Evolutionary conservation across 2,797 vertebrate species (phyloP).

Genomic region (Artibeus lituratus): DNA sequence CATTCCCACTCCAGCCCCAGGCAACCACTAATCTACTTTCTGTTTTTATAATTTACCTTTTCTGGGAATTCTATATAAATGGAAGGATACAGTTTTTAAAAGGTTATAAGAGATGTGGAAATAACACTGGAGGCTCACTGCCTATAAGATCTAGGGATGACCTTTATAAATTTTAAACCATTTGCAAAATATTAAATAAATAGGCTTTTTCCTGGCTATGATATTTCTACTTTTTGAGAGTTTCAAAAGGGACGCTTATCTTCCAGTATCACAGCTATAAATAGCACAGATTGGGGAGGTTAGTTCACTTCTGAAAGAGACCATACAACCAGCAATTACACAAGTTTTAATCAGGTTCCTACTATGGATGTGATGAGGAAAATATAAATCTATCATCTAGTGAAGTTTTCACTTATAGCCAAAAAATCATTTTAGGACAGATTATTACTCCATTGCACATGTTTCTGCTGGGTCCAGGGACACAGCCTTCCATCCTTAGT

Average conservation of each 20-base stretch:
- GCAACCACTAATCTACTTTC: neutral
- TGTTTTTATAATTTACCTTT: neutral
- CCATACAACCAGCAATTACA: neutral
- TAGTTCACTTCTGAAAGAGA: neutral
- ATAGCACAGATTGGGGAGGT: neutral
- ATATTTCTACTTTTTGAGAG: neutral
- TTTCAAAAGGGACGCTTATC: neutral
- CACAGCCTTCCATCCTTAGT: neutral
- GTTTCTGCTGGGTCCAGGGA: neutral
- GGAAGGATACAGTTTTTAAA: neutral
- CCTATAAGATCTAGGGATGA: neutral
- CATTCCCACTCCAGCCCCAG: neutral
- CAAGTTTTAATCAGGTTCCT: slow-evolving; percentile 16
- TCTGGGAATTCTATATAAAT: neutral
- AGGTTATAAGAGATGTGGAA: neutral
- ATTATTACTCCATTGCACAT: neutral
- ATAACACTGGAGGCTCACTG: neutral
- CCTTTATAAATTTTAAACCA: slow-evolving; percentile 11
- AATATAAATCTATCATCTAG: slow-evolving; percentile 5
- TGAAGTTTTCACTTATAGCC: slow-evolving; percentile 34
- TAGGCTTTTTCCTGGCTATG: neutral
- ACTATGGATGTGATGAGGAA: neutral
- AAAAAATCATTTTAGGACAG: slow-evolving; percentile 32
- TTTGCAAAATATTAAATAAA: slow-evolving; percentile 14
- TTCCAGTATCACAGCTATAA: neutral